These are phyloP conservation scores for Genyomyrus donnyi DNA, from an alignment of 2,113 vertebrate genomes.

Conservation along the genomic window DNA sequence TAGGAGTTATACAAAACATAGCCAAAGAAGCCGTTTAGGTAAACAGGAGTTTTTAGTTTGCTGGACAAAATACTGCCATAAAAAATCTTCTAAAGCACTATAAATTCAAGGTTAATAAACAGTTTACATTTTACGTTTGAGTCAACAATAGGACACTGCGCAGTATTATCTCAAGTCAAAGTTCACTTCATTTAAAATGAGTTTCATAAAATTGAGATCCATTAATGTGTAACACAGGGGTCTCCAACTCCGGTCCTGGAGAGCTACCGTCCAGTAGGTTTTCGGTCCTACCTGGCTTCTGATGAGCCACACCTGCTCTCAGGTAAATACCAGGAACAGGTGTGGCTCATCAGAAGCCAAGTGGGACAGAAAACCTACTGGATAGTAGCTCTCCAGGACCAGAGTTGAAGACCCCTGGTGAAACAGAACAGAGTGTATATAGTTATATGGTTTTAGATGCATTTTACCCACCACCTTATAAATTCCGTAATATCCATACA, in stretches of 20 bases:
- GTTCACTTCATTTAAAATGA: background rate
- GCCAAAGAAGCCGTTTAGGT: background rate
- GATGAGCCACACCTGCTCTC: no score
- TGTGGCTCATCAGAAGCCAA: no score
- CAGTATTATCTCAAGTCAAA: background rate
- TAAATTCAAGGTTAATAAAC: background rate
- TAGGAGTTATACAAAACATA: background rate
- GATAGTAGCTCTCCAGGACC: no score
- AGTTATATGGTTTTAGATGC: background rate
- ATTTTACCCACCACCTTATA: background rate
- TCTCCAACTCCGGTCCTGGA: no score
- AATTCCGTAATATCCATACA: background rate
- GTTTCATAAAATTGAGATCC: background rate
- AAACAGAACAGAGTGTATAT: background rate
- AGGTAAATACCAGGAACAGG: no score
- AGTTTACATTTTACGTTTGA: background rate
- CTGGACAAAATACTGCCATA: background rate
- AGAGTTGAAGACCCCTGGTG: background rate
- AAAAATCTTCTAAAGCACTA: background rate
- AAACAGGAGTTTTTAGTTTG: background rate
- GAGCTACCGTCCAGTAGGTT: no score
- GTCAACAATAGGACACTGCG: background rate
- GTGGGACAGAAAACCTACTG: no score
- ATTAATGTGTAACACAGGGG: background rate
- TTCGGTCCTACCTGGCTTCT: no score